Conservation (phyloP, 2,888 invertebrate species). For the Blera fallax region DNA sequence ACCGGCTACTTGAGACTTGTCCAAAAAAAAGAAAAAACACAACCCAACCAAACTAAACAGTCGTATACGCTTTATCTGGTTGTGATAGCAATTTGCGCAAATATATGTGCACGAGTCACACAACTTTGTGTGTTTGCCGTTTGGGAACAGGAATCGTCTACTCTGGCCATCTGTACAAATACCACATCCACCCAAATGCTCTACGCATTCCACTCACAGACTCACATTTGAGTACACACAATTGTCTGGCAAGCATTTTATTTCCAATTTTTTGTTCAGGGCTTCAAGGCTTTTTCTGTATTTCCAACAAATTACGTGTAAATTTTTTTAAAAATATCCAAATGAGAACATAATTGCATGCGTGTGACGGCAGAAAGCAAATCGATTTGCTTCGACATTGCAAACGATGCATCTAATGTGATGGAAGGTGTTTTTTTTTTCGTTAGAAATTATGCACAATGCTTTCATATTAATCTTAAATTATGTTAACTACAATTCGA, state of each 20-base stretch:
- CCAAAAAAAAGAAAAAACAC: neutral
- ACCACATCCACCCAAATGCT: conserved; percentile 30
- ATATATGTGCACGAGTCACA: conserved; percentile 24
- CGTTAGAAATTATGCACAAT: conserved; percentile 10
- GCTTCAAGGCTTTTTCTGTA: conserved; percentile 24
- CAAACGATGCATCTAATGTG: conserved; percentile 56
- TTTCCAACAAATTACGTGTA: conserved; percentile 41
- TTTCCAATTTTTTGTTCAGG: conserved; percentile 10
- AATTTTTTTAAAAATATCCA: conserved; percentile 24
- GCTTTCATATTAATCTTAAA: neutral
- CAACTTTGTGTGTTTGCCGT: conserved; percentile 7
- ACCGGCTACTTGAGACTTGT: conserved; percentile 41
- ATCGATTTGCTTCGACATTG: conserved; percentile 59
- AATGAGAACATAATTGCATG: conserved; percentile 63
- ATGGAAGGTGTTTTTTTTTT: neutral
- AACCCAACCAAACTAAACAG: neutral
- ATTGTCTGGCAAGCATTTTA: neutral
- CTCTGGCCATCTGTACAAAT: conserved; percentile 58
- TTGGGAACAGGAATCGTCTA: conserved; percentile 32
- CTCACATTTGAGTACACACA: conserved; percentile 34
- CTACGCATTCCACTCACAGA: conserved; percentile 25
- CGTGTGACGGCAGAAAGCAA: conserved; percentile 57
- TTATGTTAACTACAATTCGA: neutral
- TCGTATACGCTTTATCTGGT: conserved; percentile 29
- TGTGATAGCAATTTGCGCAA: conserved; percentile 40